Conservation (phyloP, 2,113 vertebrate species). For the Eptatretus burgeri region DNA sequence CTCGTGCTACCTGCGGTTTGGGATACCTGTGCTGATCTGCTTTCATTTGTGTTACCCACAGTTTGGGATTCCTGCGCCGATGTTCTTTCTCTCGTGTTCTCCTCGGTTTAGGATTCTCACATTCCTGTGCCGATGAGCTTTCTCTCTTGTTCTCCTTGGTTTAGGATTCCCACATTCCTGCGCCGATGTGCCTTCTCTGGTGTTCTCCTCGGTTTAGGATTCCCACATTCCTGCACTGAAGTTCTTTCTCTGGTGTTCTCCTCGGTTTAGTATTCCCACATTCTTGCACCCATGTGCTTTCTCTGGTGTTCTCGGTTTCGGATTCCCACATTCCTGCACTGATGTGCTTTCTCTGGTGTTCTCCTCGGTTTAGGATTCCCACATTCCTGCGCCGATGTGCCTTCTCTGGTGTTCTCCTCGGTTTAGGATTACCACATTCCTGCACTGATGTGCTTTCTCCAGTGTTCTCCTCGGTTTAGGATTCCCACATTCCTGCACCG, state of each 20-base stretch:
- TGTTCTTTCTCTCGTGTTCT: conserved; percentile 11
- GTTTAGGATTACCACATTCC: conserved; percentile 12
- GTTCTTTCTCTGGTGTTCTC: too few species aligned
- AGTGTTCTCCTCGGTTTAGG: too few species aligned
- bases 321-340: conserved; percentile 14
- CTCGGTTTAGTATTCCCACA: too few species aligned
- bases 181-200: conserved; percentile 13
- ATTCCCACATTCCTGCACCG: too few species aligned
- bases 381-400: conserved; percentile 12
- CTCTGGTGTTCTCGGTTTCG: conserved; percentile 8
- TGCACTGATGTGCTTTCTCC: conserved; percentile 14
- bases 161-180: conserved; percentile 12
- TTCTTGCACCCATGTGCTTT: conserved; percentile 13
- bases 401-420: conserved; percentile 9
- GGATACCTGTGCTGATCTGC: too few species aligned
- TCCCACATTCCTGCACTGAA: too few species aligned
- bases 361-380: too few species aligned
- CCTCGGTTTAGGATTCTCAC: conserved; percentile 10
- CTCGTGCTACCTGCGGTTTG: too few species aligned
- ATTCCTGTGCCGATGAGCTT: conserved; percentile 14
- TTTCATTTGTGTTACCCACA: too few species aligned
- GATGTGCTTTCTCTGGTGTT: not conserved
- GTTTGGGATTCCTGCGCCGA: too few species aligned
- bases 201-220: too few species aligned
- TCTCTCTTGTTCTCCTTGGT: conserved; percentile 7